Conservation (phyloP, 2,113 vertebrate species). For the Coptodon rendalli region DNA sequence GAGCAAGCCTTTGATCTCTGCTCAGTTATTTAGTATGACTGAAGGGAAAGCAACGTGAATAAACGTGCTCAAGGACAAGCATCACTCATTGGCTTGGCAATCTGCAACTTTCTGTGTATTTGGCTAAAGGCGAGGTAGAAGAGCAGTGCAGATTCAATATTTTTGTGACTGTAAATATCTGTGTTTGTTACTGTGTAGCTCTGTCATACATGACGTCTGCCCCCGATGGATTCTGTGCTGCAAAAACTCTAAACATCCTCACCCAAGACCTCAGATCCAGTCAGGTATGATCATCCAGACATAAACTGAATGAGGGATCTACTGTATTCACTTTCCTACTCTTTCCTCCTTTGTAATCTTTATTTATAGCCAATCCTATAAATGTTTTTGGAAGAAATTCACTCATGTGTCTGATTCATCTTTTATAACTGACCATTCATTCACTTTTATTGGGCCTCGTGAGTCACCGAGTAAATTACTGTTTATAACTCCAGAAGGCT, state of each 20-base stretch:
- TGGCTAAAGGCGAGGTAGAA: background rate
- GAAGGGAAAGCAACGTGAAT: background rate
- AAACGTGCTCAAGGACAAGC: background rate
- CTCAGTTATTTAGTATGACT: background rate
- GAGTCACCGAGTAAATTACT: background rate
- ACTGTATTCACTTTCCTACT: background rate
- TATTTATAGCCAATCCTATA: background rate
- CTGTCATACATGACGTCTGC: conserved; percentile 1
- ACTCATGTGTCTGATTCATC: background rate
- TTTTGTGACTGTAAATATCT: background rate
- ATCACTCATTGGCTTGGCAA: background rate
- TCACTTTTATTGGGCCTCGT: background rate
- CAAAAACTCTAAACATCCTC: conserved; percentile 43
- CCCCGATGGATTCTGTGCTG: conserved; percentile 57
- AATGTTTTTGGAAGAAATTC: background rate
- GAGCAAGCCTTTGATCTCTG: background rate
- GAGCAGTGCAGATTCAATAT: background rate
- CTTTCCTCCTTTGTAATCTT: background rate
- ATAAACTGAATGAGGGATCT: background rate
- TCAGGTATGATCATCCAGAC: conserved; percentile 51
- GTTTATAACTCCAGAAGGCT: background rate
- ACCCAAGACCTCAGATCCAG: conserved; percentile 23
- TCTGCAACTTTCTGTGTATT: background rate
- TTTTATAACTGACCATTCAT: background rate
- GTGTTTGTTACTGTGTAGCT: conserved; percentile 34